Conservation (phyloP, 2,797 vertebrate species). For the Scyliorhinus canicula region DNA sequence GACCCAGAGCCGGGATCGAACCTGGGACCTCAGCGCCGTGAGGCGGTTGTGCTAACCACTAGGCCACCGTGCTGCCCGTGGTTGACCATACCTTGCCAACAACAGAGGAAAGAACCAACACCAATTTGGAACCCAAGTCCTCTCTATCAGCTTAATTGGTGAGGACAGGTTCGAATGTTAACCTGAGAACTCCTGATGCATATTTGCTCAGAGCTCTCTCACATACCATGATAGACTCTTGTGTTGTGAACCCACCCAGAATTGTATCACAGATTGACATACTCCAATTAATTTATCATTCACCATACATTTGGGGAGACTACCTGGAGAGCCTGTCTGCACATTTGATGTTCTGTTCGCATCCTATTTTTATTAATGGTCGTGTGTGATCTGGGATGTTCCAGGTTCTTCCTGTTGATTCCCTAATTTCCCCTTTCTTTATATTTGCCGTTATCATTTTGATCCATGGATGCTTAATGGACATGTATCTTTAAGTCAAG, state of each 20-base stretch:
- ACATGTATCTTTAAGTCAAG: too few species aligned
- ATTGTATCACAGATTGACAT: neutral
- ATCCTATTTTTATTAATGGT: neutral
- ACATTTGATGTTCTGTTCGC: neutral
- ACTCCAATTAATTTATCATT: neutral
- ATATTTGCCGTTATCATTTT: too few species aligned
- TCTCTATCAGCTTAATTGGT: neutral
- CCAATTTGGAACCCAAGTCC: neutral
- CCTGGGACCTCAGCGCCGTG: too few species aligned
- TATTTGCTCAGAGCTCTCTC: neutral
- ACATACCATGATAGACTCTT: neutral
- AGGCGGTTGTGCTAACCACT: too few species aligned
- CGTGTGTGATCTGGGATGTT: too few species aligned
- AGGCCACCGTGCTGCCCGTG: too few species aligned
- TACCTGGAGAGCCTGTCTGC: neutral
- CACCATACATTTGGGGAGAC: neutral
- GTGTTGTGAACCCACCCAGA: neutral
- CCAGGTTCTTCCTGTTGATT: too few species aligned
- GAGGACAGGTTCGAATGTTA: neutral
- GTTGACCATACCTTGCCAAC: neutral
- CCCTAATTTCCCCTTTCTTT: too few species aligned
- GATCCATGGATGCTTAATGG: too few species aligned
- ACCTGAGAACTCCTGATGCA: neutral
- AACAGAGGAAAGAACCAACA: neutral
- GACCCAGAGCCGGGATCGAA: too few species aligned